phyloP scores from a whole-genome alignment of 2,888 invertebrate genomes.

The Apamea anceps region DNA sequence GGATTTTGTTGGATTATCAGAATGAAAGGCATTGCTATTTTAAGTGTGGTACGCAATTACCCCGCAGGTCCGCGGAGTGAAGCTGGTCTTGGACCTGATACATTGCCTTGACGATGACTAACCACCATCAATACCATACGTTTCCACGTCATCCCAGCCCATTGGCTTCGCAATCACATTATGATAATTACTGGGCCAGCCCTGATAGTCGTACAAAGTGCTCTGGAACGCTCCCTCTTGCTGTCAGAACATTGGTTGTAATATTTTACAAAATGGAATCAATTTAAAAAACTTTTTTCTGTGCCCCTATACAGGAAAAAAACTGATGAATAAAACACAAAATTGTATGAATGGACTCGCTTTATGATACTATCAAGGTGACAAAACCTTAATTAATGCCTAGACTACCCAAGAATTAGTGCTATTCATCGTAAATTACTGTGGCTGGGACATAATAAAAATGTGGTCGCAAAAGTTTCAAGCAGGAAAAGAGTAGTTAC shows the following conservation, averaged over 20 bases:
- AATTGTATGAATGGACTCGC: background rate
- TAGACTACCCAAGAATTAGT: background rate
- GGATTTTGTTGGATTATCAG: background rate
- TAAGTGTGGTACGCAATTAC: background rate
- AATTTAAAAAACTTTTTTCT: slow-evolving; percentile 22
- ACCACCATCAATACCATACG: background rate
- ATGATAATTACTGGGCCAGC: slow-evolving; percentile 33
- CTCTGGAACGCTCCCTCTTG: background rate
- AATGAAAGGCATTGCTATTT: background rate
- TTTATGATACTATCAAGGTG: background rate
- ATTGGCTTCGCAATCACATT: slow-evolving; percentile 10
- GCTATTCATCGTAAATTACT: background rate
- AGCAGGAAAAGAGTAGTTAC: background rate
- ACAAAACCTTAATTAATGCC: background rate
- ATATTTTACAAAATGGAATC: slow-evolving; percentile 20
- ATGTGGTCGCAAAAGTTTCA: background rate
- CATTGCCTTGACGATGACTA: background rate
- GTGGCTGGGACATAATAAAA: background rate
- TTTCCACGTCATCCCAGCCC: background rate
- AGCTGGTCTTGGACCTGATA: too few species aligned
- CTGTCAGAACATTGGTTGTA: slow-evolving; percentile 16
- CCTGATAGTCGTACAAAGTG: slow-evolving; percentile 17
- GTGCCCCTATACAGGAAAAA: background rate
- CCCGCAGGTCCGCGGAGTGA: too few species aligned
- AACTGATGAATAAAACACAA: background rate